Conservation (phyloP, 2,797 vertebrate genomes). For the Takifugu rubripes region DNA sequence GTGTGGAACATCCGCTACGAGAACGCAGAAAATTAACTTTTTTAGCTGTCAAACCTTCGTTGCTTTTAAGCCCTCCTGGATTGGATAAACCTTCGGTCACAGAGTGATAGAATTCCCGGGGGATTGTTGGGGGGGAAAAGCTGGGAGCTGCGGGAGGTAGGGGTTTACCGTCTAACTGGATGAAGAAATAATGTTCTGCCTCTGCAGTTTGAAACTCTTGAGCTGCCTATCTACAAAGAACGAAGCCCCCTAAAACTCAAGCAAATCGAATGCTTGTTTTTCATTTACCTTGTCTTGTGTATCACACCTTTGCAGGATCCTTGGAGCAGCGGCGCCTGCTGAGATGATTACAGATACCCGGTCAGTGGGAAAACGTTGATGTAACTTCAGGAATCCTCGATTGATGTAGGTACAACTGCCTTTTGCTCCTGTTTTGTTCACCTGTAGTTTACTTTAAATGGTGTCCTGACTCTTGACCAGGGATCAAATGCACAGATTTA, state of each 20-base stretch:
- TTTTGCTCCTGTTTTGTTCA: not conserved
- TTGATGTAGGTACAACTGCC: slow-evolving; percentile 30
- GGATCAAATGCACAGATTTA: no score
- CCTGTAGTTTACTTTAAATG: not conserved
- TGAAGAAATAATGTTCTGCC: slow-evolving; percentile 21
- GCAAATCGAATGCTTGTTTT: not conserved
- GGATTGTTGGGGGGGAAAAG: slow-evolving; percentile 2
- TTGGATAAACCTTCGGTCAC: slow-evolving; percentile 29
- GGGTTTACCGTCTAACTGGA: slow-evolving; percentile 7
- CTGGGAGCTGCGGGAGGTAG: slow-evolving; percentile 19
- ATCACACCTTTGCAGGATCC: slow-evolving; percentile 12
- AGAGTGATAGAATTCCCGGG: not conserved
- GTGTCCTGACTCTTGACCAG: not conserved
- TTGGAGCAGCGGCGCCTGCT: slow-evolving; percentile 5
- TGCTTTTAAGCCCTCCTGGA: slow-evolving; percentile 23
- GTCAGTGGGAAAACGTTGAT: slow-evolving; percentile 4
- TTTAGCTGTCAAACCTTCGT: slow-evolving; percentile 17
- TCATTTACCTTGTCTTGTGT: not conserved
- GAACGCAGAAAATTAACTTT: slow-evolving; percentile 38
- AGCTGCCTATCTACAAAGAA: slow-evolving; percentile 13
- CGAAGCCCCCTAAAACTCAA: not conserved
- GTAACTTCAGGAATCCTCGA: slow-evolving; percentile 9
- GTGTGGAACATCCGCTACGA: slow-evolving; percentile 25
- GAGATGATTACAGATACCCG: slow-evolving; percentile 23
- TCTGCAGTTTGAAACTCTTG: slow-evolving; percentile 13